A percentile compares a stretch with the other conserved stretches of the same genome.
Conservation (phyloP, 2,113 vertebrate genomes). For the Solenodon paradoxus region DNA sequence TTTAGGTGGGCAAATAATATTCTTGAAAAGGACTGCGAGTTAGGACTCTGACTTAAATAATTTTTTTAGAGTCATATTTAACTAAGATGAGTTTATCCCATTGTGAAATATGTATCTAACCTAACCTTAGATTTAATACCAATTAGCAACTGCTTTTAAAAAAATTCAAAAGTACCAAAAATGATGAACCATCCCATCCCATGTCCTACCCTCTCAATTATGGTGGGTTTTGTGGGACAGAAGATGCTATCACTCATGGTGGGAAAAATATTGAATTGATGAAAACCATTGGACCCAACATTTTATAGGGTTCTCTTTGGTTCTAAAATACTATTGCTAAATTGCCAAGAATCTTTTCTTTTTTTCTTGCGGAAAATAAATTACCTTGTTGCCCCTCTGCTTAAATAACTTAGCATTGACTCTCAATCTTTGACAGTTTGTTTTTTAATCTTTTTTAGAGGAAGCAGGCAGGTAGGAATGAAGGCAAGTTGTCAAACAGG, state of each 20-base stretch:
- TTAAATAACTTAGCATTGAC: neutral
- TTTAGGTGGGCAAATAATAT: neutral
- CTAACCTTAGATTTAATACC: neutral
- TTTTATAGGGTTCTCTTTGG: neutral
- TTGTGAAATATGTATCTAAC: neutral
- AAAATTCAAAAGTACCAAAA: neutral
- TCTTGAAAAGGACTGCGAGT: neutral
- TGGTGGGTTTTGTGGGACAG: neutral
- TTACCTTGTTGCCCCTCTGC: neutral
- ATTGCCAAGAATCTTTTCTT: neutral
- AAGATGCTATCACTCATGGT: neutral
- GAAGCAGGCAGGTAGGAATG: too few relatives aligned
- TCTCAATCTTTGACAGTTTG: neutral
- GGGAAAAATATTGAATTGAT: neutral
- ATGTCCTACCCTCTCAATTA: neutral
- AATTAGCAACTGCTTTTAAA: neutral
- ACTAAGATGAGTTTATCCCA: neutral
- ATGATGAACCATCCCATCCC: neutral
- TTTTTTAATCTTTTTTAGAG: neutral
- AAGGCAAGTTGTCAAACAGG: too few relatives aligned
- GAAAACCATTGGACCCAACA: neutral
- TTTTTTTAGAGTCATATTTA: neutral
- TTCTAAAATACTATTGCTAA: neutral
- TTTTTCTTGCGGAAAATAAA: neutral
- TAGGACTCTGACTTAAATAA: neutral